Base-by-base conservation (phyloP, 2,797 vertebrate genomes). In the Vipera ursinii region DNA sequence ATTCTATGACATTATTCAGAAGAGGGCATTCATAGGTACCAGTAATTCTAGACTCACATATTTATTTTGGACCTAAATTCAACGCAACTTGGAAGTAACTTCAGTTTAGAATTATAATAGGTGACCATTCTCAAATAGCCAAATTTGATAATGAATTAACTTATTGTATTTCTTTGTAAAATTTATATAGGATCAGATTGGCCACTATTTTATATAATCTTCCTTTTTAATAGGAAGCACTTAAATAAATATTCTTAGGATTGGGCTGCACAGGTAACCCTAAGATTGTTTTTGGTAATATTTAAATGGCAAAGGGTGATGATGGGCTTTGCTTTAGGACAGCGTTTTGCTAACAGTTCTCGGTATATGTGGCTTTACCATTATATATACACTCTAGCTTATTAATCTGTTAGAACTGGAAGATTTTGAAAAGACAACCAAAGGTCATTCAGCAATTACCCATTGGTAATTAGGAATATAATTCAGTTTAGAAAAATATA, bases 361-460 rank as follows among this genome's bases (percentile, higher is more conserved):
- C 78, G 17, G 38, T 90, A 0, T 44, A 24, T 17, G 44, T 90
- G 15, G 0, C 13, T 92, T 93, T 65, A 91, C 28, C 57, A 88
- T 57, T 57, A 88, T 92, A 6, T 32, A 0, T 55, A 90, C 85
- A 82, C 3, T 12, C 26, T 87, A n/a, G 26, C 10, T 8, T 89
- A 26, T 24, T 17, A 86, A 48, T 7, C 48, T 60, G 56, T 59
- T 87, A 73, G 65, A 85, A 88, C 56, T 87, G 10, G 13, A 86
- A 93, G 89, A 87, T 38, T 60, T 92, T 55, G 86, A 59, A 92
- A 92, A 82, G 91, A 90, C 93, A 91, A 38, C 87, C 51, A 65
- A 89, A 61, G n/a, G 88, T 95, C 6, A 88, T 89, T 95, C 6
- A 90, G 56, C 60, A 78, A 24, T 28, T 32, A 91, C 95, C 56